Percentiles rank a stretch among this genome's conserved stretches.
These are phyloP conservation scores for Palythoa heliodiscus DNA, from an alignment of 92 coral and sea anemone species.

Conservation along the genomic window DNA sequence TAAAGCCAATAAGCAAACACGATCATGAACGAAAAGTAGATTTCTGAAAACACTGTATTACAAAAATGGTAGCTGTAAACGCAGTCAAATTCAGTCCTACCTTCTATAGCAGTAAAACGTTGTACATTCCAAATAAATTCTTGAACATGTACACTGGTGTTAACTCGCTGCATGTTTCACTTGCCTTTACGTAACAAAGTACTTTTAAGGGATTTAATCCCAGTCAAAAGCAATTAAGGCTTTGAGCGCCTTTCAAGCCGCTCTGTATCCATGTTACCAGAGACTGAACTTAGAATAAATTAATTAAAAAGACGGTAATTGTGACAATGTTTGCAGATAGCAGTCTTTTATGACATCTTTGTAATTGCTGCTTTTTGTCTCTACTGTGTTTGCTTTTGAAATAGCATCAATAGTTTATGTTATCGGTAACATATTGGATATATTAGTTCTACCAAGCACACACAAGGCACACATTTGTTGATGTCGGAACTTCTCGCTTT, in stretches of 20 bases:
- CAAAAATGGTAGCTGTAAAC: no score
- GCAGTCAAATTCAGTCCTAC: no score
- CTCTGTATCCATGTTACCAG: conserved; percentile 26
- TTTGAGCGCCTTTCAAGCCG: not conserved
- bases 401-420: conserved; percentile 36
- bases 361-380: conserved; percentile 32
- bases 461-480: not conserved
- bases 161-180: not conserved
- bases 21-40: no score
- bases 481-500: not conserved
- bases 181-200: not conserved
- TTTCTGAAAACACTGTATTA: no score
- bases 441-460: not conserved
- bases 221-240: conserved; percentile 26
- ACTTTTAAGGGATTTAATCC: not conserved
- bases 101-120: no score
- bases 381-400: conserved; percentile 32
- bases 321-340: conserved; percentile 28
- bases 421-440: conserved; percentile 38
- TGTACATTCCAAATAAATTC: not conserved
- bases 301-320: conserved; percentile 44
- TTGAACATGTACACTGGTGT: not conserved
- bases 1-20: no score
- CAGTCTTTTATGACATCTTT: conserved; percentile 24
- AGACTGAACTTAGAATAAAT: not conserved